These are phyloP conservation scores for Protomyctophum bolini DNA, from an alignment of 2,113 vertebrate genomes.

Conservation along the genomic window DNA sequence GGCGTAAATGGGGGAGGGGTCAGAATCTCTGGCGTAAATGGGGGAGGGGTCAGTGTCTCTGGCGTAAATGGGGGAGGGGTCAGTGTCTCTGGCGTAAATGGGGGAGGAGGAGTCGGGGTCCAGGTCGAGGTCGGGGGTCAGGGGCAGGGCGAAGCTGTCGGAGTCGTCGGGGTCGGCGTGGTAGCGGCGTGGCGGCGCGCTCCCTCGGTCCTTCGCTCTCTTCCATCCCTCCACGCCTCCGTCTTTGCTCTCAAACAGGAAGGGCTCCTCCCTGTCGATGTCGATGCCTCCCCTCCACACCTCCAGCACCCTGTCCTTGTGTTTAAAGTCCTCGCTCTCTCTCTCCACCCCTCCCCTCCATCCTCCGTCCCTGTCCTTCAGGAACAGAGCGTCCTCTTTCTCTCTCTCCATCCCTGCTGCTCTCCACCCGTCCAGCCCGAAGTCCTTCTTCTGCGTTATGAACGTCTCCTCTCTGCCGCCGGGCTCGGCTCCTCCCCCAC, in stretches of 20 bases:
- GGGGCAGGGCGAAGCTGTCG: constrained; percentile 81
- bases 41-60: constrained; percentile 85
- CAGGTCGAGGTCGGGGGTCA: constrained; percentile 81
- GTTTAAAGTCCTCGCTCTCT: constrained; percentile 45
- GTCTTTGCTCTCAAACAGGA: constrained; percentile 68
- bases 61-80: constrained; percentile 79
- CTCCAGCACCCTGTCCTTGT: constrained; percentile 69
- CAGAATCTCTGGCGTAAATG: constrained; percentile 62
- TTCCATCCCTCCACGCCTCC: constrained; percentile 54
- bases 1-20: constrained; percentile 82
- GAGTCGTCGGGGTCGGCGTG: constrained; percentile 86
- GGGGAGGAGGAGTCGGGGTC: constrained; percentile 81
- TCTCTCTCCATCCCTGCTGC: constrained; percentile 58
- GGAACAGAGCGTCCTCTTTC: constrained; percentile 66
- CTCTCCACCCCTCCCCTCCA: constrained; percentile 67
- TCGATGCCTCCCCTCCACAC: constrained; percentile 72
- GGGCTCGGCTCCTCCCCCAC: constrained; percentile 46
- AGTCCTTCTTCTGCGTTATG: constrained; percentile 74
- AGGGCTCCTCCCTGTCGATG: constrained; percentile 67
- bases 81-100: constrained; percentile 86
- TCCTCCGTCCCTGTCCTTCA: constrained; percentile 71
- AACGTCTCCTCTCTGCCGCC: constrained; percentile 70
- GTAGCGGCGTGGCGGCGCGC: constrained; percentile 53
- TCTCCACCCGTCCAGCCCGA: constrained; percentile 66
- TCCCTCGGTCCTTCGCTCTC: constrained; percentile 56